A percentile compares a stretch with the other conserved stretches of the same genome.
Evolutionary conservation across 2,797 vertebrate species (phyloP).

Genomic region (Myotis planiceps): DNA sequence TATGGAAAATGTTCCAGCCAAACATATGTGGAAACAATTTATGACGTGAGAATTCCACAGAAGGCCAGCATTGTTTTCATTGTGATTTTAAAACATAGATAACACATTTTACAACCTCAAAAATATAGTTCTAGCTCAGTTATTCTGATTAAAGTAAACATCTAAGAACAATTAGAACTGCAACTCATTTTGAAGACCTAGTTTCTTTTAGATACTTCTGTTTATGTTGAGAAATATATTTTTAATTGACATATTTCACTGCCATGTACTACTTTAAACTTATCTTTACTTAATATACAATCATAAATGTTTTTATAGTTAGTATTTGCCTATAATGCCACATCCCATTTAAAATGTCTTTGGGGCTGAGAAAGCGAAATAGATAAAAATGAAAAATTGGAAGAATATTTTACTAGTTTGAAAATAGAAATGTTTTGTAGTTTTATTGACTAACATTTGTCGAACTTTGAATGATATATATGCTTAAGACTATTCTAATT

Average conservation of each 20-base stretch:
- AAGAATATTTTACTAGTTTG: constrained; percentile 17
- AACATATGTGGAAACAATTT: constrained; percentile 26
- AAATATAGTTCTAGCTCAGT: background rate
- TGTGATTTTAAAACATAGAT: constrained; percentile 12
- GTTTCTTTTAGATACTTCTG: background rate
- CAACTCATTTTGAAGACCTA: background rate
- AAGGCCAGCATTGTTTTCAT: constrained; percentile 18
- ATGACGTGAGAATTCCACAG: background rate
- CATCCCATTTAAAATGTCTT: constrained; percentile 39
- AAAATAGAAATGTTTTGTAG: constrained; percentile 7
- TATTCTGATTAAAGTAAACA: constrained; percentile 28
- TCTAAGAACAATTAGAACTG: background rate
- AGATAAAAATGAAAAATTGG: constrained; percentile 32
- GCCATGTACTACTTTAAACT: background rate
- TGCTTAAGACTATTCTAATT: background rate
- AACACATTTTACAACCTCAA: constrained; percentile 2
- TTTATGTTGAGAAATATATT: background rate
- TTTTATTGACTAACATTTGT: background rate
- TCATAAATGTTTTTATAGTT: background rate
- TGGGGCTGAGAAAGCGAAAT: background rate
- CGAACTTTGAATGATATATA: background rate
- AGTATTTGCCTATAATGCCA: background rate
- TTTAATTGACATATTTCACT: constrained; percentile 21
- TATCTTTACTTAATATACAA: background rate
- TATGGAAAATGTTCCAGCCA: background rate